Conservation (phyloP, 2,113 vertebrate species). For the Pangasianodon gigas region DNA sequence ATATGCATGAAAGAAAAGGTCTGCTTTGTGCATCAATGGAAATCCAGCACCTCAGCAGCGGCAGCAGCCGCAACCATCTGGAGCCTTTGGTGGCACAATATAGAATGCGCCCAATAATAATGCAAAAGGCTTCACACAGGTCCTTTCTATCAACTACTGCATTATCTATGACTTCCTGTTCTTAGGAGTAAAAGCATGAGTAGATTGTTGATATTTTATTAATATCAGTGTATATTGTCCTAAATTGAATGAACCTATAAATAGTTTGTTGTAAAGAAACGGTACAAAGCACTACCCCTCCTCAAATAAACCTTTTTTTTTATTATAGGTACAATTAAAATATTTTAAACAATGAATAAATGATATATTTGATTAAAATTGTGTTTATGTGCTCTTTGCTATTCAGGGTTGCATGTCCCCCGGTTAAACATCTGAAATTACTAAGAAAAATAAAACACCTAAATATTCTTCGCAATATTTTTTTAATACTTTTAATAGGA, state of each 20-base stretch:
- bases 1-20: constrained; percentile 51
- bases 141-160: background rate
- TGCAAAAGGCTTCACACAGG: constrained; percentile 10
- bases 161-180: constrained; percentile 6
- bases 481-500: background rate
- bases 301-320: background rate
- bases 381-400: background rate
- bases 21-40: constrained; percentile 46
- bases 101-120: constrained; percentile 1
- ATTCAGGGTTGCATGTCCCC: background rate
- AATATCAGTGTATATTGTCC: background rate
- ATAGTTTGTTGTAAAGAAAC: background rate
- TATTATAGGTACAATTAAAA: background rate
- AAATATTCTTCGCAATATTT: background rate
- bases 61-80: constrained; percentile 52
- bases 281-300: background rate
- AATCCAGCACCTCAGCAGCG: constrained; percentile 34
- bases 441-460: background rate
- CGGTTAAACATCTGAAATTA: background rate
- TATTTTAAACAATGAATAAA: background rate
- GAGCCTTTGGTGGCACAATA: constrained; percentile 42
- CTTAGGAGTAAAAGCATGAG: background rate
- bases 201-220: background rate
- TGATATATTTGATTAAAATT: background rate
- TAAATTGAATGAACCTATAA: background rate